A percentile compares a stretch with the other conserved stretches of the same genome.
Conservation (phyloP, 92 coral and sea anemone species). For the Porites cylindrica region DNA sequence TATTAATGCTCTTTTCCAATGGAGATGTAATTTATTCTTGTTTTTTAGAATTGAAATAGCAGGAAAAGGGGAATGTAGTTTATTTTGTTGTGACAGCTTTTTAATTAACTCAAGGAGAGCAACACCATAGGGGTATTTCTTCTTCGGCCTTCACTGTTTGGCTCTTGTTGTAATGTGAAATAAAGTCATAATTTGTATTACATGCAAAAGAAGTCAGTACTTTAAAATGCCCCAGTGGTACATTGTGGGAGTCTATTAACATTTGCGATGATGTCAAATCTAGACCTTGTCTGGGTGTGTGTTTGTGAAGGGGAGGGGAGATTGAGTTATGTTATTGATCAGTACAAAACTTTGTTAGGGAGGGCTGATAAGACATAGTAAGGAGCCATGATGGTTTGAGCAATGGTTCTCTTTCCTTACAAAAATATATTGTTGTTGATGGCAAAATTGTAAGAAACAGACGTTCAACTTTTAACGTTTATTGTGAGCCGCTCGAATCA, state of each 20-base stretch:
- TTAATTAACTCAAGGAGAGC: constrained; percentile 22
- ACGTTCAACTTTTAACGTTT: neutral
- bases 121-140: constrained; percentile 31
- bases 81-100: constrained; percentile 25
- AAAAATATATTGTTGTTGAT: constrained; percentile 23
- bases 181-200: constrained; percentile 26
- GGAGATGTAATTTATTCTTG: constrained; percentile 21
- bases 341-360: constrained; percentile 14
- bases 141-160: constrained; percentile 39
- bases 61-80: constrained; percentile 25
- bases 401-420: neutral
- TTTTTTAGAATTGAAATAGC: constrained; percentile 24
- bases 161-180: constrained; percentile 48
- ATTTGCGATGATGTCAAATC: neutral
- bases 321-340: neutral
- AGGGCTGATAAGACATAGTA: constrained; percentile 24
- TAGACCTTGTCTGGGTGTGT: constrained; percentile 8
- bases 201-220: constrained; percentile 42
- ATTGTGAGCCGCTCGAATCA: no score
- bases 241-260: no score
- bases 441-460: constrained; percentile 9
- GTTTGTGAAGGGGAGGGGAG: constrained; percentile 3
- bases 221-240: constrained; percentile 32
- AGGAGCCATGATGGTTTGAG: constrained; percentile 31
- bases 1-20: constrained; percentile 52